These are phyloP conservation scores for Nasua narica DNA, from an alignment of 2,797 vertebrate genomes.

Conservation along the genomic window DNA sequence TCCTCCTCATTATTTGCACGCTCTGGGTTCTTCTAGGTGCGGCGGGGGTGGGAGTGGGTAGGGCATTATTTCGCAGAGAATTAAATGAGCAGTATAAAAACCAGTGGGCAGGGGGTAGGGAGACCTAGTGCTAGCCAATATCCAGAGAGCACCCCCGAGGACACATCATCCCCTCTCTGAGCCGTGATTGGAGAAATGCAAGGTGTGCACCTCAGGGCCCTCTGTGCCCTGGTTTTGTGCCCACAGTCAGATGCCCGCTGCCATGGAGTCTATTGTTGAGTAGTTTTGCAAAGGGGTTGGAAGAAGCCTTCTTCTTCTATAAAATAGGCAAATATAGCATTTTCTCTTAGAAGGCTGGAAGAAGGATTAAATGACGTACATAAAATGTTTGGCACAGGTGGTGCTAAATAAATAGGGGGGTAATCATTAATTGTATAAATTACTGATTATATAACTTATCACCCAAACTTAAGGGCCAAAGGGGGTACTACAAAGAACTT, in stretches of 20 bases:
- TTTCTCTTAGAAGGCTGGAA: background rate
- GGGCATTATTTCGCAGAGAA: background rate
- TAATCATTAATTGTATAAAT: background rate
- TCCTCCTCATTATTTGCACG: background rate
- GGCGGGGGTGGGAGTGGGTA: too few relatives aligned
- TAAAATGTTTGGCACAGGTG: background rate
- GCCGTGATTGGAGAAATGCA: background rate
- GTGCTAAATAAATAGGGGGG: background rate
- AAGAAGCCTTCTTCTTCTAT: background rate
- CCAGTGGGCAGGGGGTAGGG: background rate
- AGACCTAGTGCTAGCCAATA: too few relatives aligned
- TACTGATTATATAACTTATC: background rate
- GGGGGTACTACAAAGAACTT: background rate
- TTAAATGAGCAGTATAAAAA: background rate
- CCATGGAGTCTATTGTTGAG: rapidly evolving
- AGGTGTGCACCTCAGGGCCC: background rate
- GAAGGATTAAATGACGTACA: background rate
- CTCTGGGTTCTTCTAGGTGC: background rate
- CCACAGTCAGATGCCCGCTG: background rate
- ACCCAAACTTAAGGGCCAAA: background rate
- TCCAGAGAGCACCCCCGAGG: background rate
- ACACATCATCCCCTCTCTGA: background rate
- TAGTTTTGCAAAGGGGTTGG: background rate
- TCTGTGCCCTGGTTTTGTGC: rapidly evolving
- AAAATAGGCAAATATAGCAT: background rate